Evolutionary conservation across 2,797 vertebrate species (phyloP).

Genomic region (Poliocrania exsul): DNA sequence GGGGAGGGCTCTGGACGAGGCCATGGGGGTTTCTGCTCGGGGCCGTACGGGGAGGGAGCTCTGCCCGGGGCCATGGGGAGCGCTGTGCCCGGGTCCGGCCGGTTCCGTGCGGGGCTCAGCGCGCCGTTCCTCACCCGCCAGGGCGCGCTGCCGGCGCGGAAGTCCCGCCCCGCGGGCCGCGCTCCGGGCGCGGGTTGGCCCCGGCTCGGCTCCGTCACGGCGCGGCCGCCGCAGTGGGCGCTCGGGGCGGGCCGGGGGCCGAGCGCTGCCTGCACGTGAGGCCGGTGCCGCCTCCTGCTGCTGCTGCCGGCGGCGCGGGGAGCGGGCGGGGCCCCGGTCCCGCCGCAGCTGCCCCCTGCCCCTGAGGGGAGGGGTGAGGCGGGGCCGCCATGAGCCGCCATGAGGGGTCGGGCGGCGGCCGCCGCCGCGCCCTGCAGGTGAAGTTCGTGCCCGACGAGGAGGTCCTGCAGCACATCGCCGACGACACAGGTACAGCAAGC

Average conservation of each 20-base stretch:
- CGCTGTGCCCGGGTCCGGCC: too few relatives aligned
- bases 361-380: background rate
- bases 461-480: slow-evolving; percentile 90
- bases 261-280: background rate
- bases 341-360: background rate
- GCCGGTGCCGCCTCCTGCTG: background rate
- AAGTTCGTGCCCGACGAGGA: slow-evolving; percentile 90
- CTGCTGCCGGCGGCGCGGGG: background rate
- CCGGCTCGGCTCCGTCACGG: fast-evolving
- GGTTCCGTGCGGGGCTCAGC: too few relatives aligned
- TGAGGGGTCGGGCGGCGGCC: background rate
- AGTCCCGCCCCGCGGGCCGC: background rate
- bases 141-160: background rate
- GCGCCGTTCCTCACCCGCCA: background rate
- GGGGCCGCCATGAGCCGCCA: slow-evolving; percentile 74
- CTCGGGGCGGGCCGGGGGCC: background rate
- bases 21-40: too few relatives aligned
- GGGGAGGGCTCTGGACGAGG: too few relatives aligned
- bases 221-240: too few relatives aligned
- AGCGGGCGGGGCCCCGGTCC: background rate
- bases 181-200: background rate
- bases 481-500: slow-evolving; percentile 80
- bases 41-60: too few relatives aligned
- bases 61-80: too few relatives aligned
- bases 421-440: slow-evolving; percentile 75